phyloP scores from a whole-genome alignment of 2,113 vertebrate genomes.

The Phocoena sinus region DNA sequence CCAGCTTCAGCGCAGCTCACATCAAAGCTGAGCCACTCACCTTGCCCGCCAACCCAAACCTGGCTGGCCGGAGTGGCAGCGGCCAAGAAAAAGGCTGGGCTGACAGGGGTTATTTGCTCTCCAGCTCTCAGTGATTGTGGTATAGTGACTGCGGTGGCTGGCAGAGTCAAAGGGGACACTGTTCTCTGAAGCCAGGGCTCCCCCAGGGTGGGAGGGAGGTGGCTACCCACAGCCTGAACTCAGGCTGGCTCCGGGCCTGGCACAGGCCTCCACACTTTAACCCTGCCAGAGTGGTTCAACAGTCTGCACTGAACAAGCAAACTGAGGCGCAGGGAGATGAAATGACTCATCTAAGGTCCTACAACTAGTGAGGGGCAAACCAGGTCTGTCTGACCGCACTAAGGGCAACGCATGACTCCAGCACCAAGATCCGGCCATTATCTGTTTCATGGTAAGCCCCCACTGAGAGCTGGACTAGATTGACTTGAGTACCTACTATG shows the following conservation, averaged over 20 bases:
- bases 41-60: conserved; percentile 73
- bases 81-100: conserved; percentile 74
- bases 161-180: conserved; percentile 75
- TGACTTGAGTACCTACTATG: neutral
- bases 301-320: neutral
- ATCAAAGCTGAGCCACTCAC: conserved; percentile 64
- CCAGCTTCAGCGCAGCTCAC: conserved; percentile 66
- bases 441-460: neutral
- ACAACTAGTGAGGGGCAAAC: neutral
- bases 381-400: neutral
- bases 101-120: conserved; percentile 69
- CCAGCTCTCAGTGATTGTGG: conserved; percentile 68
- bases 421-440: neutral
- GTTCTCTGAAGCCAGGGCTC: conserved; percentile 66
- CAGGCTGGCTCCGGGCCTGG: conserved; percentile 23
- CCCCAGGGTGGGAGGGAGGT: neutral
- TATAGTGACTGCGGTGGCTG: conserved; percentile 70
- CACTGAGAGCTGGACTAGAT: neutral
- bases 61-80: conserved; percentile 68
- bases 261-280: neutral
- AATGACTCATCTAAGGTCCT: neutral
- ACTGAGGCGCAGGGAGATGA: neutral
- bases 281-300: neutral
- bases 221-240: neutral
- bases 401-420: accelerated